Evolutionary conservation across 1,140 invertebrate genomes (phyloP).

Genomic region (Aphelinus certus): DNA sequence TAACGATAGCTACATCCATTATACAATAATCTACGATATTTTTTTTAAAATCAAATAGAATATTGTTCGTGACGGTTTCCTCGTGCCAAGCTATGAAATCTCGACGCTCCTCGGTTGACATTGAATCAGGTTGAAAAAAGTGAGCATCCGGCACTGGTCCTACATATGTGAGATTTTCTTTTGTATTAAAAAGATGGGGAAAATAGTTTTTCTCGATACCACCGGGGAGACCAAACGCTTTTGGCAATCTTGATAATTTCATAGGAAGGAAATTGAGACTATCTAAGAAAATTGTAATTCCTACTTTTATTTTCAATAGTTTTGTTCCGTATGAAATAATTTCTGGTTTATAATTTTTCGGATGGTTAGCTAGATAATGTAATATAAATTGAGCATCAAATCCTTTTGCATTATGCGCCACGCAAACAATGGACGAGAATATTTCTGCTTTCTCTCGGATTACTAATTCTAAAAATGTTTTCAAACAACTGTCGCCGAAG

Average conservation of each 20-base stretch:
- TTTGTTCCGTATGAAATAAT: conserved; percentile 43
- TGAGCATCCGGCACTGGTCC: conserved; percentile 37
- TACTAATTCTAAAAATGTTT: conserved; percentile 27
- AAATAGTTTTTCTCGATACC: conserved; percentile 42
- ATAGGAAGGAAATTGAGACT: conserved; percentile 50
- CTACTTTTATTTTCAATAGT: conserved; percentile 39
- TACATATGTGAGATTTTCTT: conserved; percentile 45
- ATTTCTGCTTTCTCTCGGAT: neutral
- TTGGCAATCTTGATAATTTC: conserved; percentile 42
- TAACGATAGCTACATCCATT: conserved; percentile 49
- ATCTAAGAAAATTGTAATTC: conserved; percentile 47
- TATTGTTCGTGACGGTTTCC: conserved; percentile 21
- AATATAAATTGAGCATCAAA: conserved; percentile 50
- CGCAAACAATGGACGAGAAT: conserved; percentile 35
- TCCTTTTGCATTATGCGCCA: conserved; percentile 45
- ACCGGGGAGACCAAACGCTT: conserved; percentile 44
- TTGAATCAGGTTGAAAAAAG: conserved; percentile 41
- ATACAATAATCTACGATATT: conserved; percentile 48
- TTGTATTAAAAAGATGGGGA: conserved; percentile 48
- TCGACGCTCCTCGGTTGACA: conserved; percentile 23
- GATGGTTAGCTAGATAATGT: conserved; percentile 33
- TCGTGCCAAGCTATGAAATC: conserved; percentile 35
- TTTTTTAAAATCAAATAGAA: conserved; percentile 40
- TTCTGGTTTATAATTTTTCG: conserved; percentile 20
- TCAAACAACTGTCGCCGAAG: conserved; percentile 14